These are phyloP conservation scores for Andrena camellia DNA, from an alignment of 2,888 invertebrate genomes.

Conservation along the genomic window DNA sequence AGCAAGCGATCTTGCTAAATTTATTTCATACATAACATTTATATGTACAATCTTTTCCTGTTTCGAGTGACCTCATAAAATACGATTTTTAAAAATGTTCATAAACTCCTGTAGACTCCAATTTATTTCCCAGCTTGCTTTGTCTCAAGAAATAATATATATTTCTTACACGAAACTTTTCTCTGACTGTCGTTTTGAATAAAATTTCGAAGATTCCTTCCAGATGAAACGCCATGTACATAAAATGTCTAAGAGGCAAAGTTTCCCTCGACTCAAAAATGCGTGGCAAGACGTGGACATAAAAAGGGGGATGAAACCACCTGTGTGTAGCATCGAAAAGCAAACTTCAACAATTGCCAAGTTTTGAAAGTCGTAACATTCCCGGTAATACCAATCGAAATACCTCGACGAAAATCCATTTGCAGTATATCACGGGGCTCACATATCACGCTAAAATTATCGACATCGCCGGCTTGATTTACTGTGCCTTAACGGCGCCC, in stretches of 20 bases:
- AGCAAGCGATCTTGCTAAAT: too few relatives aligned
- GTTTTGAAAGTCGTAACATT: constrained; percentile 31
- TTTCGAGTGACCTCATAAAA: too few relatives aligned
- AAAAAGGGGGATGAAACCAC: constrained; percentile 11
- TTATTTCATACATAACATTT: too few relatives aligned
- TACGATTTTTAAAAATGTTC: too few relatives aligned
- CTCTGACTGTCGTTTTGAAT: not conserved
- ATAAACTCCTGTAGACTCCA: too few relatives aligned
- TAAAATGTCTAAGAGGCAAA: constrained; percentile 14
- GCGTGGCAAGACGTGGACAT: not conserved
- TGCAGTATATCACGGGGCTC: constrained; percentile 54
- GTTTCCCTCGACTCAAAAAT: not conserved
- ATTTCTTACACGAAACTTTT: not conserved
- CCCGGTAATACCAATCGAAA: constrained; percentile 39
- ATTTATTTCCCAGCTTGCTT: too few relatives aligned
- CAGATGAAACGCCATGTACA: not conserved
- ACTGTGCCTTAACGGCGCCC: constrained; percentile 17
- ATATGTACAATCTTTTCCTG: too few relatives aligned
- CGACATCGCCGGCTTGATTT: constrained; percentile 46
- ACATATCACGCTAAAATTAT: constrained; percentile 57
- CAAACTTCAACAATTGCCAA: constrained; percentile 35
- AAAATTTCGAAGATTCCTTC: not conserved
- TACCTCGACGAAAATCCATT: constrained; percentile 60
- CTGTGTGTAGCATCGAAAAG: constrained; percentile 37
- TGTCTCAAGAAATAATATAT: too few relatives aligned